Conservation (phyloP, 2,113 vertebrate species). For the Hucho hucho region DNA sequence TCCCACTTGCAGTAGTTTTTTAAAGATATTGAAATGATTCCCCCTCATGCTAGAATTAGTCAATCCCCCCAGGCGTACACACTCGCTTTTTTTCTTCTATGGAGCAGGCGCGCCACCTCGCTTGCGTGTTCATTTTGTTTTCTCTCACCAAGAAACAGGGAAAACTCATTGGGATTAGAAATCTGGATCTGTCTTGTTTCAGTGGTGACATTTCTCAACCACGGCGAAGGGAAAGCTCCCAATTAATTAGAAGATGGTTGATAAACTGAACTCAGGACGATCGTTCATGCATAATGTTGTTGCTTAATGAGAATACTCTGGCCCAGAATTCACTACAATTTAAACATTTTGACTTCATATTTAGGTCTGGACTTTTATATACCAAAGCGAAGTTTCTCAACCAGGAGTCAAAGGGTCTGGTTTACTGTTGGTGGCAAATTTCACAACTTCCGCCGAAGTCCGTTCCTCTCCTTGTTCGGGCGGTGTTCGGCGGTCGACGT, state of each 20-base stretch:
- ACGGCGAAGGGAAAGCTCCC: background rate
- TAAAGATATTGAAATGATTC: constrained; percentile 21
- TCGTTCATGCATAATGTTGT: background rate
- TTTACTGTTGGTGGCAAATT: too few species aligned
- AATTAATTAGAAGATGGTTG: background rate
- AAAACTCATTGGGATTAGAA: background rate
- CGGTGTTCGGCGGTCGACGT: too few species aligned
- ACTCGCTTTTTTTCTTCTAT: constrained; percentile 10
- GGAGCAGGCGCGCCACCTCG: background rate
- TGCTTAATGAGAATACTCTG: too few species aligned
- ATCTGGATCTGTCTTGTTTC: background rate
- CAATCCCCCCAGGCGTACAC: background rate
- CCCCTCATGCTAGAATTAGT: constrained; percentile 7
- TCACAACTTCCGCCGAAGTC: too few species aligned
- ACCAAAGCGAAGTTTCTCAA: too few species aligned
- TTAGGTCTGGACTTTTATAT: too few species aligned
- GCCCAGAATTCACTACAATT: too few species aligned
- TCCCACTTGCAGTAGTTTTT: constrained; percentile 25
- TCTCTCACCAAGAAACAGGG: background rate
- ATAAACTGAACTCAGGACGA: background rate
- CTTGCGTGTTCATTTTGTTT: constrained; percentile 5
- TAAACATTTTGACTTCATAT: too few species aligned
- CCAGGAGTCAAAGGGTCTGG: too few species aligned
- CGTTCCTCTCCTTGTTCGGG: too few species aligned
- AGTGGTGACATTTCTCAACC: background rate